Percentiles rank a stretch among this genome's conserved stretches.
Conservation (phyloP, 2,797 vertebrate genomes). For the Furcifer pardalis region DNA sequence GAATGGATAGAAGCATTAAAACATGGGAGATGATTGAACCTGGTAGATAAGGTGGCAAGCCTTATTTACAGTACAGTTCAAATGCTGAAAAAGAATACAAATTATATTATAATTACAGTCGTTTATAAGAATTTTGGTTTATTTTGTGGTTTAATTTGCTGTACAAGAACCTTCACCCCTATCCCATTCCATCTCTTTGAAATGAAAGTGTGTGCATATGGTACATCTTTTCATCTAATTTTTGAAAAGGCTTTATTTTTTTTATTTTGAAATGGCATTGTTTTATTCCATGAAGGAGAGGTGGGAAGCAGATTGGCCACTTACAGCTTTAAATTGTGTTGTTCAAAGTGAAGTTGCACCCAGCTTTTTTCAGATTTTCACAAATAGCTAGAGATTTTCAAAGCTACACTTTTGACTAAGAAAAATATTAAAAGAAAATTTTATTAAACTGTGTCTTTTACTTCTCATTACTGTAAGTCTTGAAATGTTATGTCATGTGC, state of each 20-base stretch:
- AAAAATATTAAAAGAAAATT: conserved; percentile 78
- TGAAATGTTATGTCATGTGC: conserved; percentile 26
- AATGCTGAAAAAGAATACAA: conserved; percentile 69
- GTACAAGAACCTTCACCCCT: conserved; percentile 62
- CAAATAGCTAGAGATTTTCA: conserved; percentile 73
- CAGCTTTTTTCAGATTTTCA: conserved; percentile 70
- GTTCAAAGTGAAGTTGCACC: conserved; percentile 55
- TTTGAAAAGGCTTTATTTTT: conserved; percentile 49
- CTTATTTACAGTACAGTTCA: conserved; percentile 77
- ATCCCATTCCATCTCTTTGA: conserved; percentile 52
- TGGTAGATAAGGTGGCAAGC: conserved; percentile 77
- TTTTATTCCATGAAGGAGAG: conserved; percentile 48
- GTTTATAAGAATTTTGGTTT: conserved; percentile 74
- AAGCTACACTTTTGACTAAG: conserved; percentile 74
- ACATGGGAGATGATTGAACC: conserved; percentile 56
- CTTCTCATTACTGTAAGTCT: conserved; percentile 64
- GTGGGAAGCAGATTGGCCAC: conserved; percentile 54
- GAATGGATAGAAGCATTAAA: conserved; percentile 51
- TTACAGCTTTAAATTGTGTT: conserved; percentile 50
- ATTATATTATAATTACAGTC: conserved; percentile 64
- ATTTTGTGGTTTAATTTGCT: conserved; percentile 72
- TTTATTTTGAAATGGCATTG: conserved; percentile 51
- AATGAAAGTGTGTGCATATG: conserved; percentile 64
- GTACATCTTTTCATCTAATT: conserved; percentile 46
- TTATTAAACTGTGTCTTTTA: conserved; percentile 70